Percentiles rank a stretch among this genome's conserved stretches.
These are phyloP conservation scores for Archaeoteleia sp. DNA, from an alignment of 2,888 invertebrate species.

Conservation along the genomic window DNA sequence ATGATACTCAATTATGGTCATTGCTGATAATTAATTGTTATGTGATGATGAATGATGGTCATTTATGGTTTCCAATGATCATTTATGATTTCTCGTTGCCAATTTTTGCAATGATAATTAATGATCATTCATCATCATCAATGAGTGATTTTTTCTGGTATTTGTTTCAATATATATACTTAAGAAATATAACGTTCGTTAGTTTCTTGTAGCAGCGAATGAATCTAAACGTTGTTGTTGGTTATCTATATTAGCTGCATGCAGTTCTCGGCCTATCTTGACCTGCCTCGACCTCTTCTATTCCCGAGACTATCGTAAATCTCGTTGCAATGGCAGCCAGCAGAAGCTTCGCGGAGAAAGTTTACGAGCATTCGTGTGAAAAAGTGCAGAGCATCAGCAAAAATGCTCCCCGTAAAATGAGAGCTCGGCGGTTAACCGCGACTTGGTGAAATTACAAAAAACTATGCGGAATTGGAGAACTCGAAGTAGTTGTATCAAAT, in stretches of 20 bases:
- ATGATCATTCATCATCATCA: too few species aligned
- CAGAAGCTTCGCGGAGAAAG: slow-evolving; percentile 39
- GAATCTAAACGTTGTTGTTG: slow-evolving; percentile 58
- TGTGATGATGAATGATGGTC: too few species aligned
- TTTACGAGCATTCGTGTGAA: slow-evolving; percentile 50
- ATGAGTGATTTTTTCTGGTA: too few species aligned
- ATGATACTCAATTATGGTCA: too few species aligned
- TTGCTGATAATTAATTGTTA: too few species aligned
- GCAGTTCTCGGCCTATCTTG: slow-evolving; percentile 17
- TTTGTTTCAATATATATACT: too few species aligned
- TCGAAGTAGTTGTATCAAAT: background rate
- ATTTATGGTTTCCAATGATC: too few species aligned
- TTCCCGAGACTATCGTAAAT: slow-evolving; percentile 54
- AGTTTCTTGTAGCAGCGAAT: slow-evolving; percentile 31
- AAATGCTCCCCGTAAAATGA: slow-evolving; percentile 36
- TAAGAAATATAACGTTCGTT: too few species aligned
- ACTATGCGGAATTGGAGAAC: background rate
- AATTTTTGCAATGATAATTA: too few species aligned
- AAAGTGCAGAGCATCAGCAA: slow-evolving; percentile 42
- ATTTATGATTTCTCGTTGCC: too few species aligned
- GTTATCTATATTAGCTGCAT: slow-evolving; percentile 50
- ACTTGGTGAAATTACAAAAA: slow-evolving; percentile 37
- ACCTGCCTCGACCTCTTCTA: slow-evolving; percentile 14
- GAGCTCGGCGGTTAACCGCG: slow-evolving; percentile 36
- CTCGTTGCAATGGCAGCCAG: slow-evolving; percentile 41